Percentiles rank a stretch among this genome's conserved stretches.
phyloP scores from a whole-genome alignment of 2,113 vertebrate genomes.

The Saguinus imperator region DNA sequence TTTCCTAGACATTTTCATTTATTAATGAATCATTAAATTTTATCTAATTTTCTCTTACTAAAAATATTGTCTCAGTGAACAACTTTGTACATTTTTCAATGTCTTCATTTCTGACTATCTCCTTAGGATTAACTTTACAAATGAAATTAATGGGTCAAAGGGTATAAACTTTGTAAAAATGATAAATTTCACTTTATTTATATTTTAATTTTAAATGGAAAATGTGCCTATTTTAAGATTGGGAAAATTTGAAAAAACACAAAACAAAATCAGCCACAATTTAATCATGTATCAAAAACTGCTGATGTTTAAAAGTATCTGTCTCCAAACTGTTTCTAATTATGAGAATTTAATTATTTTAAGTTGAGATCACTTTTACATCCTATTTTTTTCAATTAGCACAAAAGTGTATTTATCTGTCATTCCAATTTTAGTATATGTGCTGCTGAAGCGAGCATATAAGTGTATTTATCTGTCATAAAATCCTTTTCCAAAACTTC shows the following conservation, averaged over 20 bases:
- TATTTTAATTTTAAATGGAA: conserved; percentile 20
- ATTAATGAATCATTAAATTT: conserved; percentile 2
- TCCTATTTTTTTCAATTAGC: background rate
- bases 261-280: background rate
- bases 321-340: background rate
- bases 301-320: background rate
- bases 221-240: background rate
- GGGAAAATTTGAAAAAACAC: background rate
- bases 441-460: background rate
- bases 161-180: conserved; percentile 1
- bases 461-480: background rate
- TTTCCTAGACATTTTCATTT: conserved; percentile 38
- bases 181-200: background rate
- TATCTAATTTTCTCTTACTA: background rate
- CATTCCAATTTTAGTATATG: no score
- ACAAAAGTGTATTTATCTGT: background rate
- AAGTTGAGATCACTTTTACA: conserved; percentile 28
- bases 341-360: background rate
- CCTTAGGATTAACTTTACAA: conserved; percentile 43
- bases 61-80: conserved; percentile 9
- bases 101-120: conserved; percentile 13
- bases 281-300: conserved; percentile 20
- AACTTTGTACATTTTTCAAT: background rate
- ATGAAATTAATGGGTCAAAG: background rate
- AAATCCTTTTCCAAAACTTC: conserved; percentile 20